phyloP scores from a whole-genome alignment of 1,140 invertebrate species.

The Cardiocondyla obscurior region DNA sequence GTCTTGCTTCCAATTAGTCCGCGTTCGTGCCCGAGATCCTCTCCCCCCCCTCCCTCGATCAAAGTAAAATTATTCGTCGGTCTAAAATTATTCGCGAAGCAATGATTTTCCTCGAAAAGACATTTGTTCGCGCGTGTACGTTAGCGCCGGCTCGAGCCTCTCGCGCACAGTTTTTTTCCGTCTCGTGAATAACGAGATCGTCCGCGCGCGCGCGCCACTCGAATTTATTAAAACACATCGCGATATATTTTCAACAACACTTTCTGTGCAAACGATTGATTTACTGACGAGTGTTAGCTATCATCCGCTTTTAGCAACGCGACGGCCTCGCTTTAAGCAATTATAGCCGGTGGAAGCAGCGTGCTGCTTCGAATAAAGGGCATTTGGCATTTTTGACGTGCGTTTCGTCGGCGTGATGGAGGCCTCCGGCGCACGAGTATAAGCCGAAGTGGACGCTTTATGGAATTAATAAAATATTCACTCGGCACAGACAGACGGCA shows the following conservation, averaged over 20 bases:
- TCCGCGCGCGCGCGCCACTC: too few relatives aligned
- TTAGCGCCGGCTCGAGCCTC: not conserved
- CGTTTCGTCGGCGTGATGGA: slow-evolving; percentile 21
- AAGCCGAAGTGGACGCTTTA: slow-evolving; percentile 56
- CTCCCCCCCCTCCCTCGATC: not conserved
- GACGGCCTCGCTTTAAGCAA: slow-evolving; percentile 25
- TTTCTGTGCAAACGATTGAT: slow-evolving; percentile 15
- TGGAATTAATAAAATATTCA: slow-evolving; percentile 79
- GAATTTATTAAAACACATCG: slow-evolving; percentile 34
- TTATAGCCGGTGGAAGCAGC: slow-evolving; percentile 39
- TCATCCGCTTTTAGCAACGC: slow-evolving; percentile 32
- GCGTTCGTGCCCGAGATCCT: not conserved
- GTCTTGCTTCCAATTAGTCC: slow-evolving; percentile 3
- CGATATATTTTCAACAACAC: not conserved
- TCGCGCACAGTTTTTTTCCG: not conserved
- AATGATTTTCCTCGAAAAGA: not conserved
- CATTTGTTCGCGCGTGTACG: not conserved
- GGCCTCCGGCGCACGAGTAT: slow-evolving; percentile 5
- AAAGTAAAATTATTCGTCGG: not conserved
- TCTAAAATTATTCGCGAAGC: not conserved
- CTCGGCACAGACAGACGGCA: slow-evolving; percentile 64
- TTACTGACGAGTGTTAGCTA: slow-evolving; percentile 22
- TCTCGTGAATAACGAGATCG: not conserved
- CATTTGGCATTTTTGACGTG: slow-evolving; percentile 55
- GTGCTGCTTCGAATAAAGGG: slow-evolving; percentile 38